These are phyloP conservation scores for Thereva nobilitata DNA, from an alignment of 2,888 invertebrate genomes.

Conservation along the genomic window DNA sequence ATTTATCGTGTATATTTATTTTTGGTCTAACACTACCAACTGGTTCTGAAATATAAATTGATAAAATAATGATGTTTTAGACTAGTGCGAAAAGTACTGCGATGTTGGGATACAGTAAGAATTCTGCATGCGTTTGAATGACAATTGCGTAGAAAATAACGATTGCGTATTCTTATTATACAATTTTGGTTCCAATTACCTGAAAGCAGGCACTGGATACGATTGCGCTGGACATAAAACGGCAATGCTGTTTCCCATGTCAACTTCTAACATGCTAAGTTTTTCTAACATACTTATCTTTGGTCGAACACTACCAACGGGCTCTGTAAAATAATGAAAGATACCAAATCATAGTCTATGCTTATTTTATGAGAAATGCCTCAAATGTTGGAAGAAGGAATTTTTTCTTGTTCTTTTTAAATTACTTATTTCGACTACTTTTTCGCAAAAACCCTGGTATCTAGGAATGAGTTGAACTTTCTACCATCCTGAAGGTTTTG, in stretches of 20 bases:
- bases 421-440: no score
- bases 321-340: slow-evolving; percentile 54
- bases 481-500: no score
- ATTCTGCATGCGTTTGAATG: neutral
- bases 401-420: no score
- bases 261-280: slow-evolving; percentile 52
- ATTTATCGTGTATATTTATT: slow-evolving; percentile 62
- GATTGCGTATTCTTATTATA: neutral
- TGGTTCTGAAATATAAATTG: slow-evolving; percentile 54
- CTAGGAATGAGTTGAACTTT: no score
- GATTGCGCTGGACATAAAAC: slow-evolving; percentile 76
- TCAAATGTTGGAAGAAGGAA: no score
- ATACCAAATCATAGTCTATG: neutral
- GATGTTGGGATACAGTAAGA: slow-evolving; percentile 1
- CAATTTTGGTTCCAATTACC: slow-evolving; percentile 60
- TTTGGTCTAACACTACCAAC: slow-evolving; percentile 66
- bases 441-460: no score
- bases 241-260: slow-evolving; percentile 58
- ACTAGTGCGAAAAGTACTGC: neutral
- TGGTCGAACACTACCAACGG: slow-evolving; percentile 65
- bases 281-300: slow-evolving; percentile 62
- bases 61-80: neutral
- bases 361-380: no score
- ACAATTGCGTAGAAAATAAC: no score
- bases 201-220: slow-evolving; percentile 71